These are phyloP conservation scores for Monopterus albus DNA, from an alignment of 2,113 vertebrate species.

Conservation along the genomic window DNA sequence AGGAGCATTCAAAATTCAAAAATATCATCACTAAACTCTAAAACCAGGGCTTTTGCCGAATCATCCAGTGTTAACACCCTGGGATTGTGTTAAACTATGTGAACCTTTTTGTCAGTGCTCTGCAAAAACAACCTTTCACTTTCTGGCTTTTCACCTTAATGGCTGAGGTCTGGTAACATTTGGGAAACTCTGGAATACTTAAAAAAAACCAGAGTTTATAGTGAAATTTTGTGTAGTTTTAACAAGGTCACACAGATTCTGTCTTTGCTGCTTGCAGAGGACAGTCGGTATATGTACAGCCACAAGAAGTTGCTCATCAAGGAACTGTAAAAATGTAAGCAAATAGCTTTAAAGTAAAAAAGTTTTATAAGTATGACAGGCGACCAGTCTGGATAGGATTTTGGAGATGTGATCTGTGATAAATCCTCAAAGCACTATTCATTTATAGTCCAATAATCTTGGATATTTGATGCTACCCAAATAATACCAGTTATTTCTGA, in stretches of 20 bases:
- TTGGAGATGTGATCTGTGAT: neutral
- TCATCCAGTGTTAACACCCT: too few species aligned
- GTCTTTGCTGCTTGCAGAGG: too few species aligned
- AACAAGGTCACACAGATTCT: neutral
- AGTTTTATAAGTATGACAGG: too few species aligned
- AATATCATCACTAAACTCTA: too few species aligned
- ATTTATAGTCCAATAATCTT: slow-evolving; percentile 43
- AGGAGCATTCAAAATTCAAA: neutral
- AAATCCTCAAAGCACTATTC: slow-evolving; percentile 7
- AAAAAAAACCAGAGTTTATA: neutral
- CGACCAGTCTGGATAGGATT: neutral
- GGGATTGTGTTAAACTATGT: too few species aligned
- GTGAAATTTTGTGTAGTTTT: neutral
- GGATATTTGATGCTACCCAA: slow-evolving; percentile 9
- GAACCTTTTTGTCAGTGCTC: too few species aligned
- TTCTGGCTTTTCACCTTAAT: too few species aligned
- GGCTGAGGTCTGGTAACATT: too few species aligned
- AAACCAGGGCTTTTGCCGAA: too few species aligned
- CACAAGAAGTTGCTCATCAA: neutral
- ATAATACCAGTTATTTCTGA: slow-evolving; percentile 15
- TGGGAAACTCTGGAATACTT: too few species aligned
- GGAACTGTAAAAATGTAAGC: neutral
- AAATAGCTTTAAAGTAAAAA: neutral
- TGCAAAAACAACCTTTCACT: too few species aligned
- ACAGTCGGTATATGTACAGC: too few species aligned